Conservation (phyloP, 2,797 vertebrate species). For the Erpetoichthys calabaricus region DNA sequence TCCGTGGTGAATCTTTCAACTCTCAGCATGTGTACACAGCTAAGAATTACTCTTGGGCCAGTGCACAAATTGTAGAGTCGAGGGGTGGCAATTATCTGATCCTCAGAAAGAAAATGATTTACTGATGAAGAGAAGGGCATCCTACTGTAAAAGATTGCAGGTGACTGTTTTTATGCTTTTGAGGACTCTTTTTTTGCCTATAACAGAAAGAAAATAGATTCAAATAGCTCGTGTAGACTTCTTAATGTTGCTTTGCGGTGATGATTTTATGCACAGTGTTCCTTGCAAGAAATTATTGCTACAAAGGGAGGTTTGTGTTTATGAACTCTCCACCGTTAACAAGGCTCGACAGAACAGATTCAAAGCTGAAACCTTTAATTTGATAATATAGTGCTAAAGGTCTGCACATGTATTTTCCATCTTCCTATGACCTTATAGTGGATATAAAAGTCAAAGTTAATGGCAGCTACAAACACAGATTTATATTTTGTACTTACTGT, state of each 20-base stretch:
- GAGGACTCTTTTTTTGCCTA: conserved; percentile 5
- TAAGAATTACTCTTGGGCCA: conserved; percentile 23
- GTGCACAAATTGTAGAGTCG: conserved; percentile 38
- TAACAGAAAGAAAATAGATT: conserved; percentile 44
- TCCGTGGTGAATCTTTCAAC: conserved; percentile 31
- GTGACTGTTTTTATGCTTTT: conserved; percentile 29
- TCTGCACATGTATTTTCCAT: conserved; percentile 5
- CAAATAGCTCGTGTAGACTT: conserved; percentile 33
- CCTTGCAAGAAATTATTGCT: conserved; percentile 35
- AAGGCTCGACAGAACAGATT: conserved; percentile 12
- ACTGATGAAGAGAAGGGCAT: conserved; percentile 21
- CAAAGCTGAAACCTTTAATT: background rate
- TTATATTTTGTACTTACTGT: conserved; percentile 33
- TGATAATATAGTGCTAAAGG: background rate
- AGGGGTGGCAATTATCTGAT: conserved; percentile 20
- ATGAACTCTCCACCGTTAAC: conserved; percentile 37
- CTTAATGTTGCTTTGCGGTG: conserved; percentile 42
- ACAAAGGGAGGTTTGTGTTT: conserved; percentile 41
- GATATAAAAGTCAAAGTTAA: conserved; percentile 18
- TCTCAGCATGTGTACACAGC: conserved; percentile 27
- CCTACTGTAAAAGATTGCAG: conserved; percentile 17
- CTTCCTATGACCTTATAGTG: conserved; percentile 21
- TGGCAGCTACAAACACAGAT: conserved; percentile 16
- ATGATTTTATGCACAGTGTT: conserved; percentile 52
- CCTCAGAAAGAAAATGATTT: background rate